Conservation (phyloP, 2,797 vertebrate species). For the Enoplosus armatus region DNA sequence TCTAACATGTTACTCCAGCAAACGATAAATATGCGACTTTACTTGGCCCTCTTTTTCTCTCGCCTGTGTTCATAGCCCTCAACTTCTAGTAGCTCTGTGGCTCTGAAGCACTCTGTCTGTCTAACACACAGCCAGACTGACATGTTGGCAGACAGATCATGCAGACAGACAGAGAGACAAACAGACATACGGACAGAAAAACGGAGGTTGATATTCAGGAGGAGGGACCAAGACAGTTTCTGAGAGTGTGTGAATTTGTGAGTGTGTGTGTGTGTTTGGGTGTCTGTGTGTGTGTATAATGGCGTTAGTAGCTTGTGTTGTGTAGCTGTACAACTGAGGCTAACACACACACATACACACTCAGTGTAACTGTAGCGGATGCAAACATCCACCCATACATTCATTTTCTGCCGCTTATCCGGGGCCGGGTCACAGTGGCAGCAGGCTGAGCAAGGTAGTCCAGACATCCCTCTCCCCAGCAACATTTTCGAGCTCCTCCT, state of each 20-base stretch:
- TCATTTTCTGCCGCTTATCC: not conserved
- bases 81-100: conserved; percentile 6
- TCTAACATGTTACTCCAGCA: not conserved
- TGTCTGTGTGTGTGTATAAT: too few relatives aligned
- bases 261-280: too few relatives aligned
- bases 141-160: conserved; percentile 54
- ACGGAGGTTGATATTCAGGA: conserved; percentile 49
- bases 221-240: conserved; percentile 2
- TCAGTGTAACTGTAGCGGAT: too few relatives aligned
- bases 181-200: conserved; percentile 36
- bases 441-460: too few relatives aligned
- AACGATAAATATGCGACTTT: not conserved
- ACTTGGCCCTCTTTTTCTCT: not conserved
- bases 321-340: too few relatives aligned
- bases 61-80: conserved; percentile 63
- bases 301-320: too few relatives aligned
- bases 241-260: conserved; percentile 22
- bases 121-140: conserved; percentile 35
- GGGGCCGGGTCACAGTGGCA: too few relatives aligned
- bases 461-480: too few relatives aligned
- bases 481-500: too few relatives aligned
- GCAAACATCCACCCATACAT: too few relatives aligned
- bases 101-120: not conserved
- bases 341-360: too few relatives aligned
- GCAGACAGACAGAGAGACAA: conserved; percentile 28